A percentile compares a stretch with the other conserved stretches of the same genome.
Conservation (phyloP, 2,888 invertebrate genomes). For the Sipunculus nudus region DNA sequence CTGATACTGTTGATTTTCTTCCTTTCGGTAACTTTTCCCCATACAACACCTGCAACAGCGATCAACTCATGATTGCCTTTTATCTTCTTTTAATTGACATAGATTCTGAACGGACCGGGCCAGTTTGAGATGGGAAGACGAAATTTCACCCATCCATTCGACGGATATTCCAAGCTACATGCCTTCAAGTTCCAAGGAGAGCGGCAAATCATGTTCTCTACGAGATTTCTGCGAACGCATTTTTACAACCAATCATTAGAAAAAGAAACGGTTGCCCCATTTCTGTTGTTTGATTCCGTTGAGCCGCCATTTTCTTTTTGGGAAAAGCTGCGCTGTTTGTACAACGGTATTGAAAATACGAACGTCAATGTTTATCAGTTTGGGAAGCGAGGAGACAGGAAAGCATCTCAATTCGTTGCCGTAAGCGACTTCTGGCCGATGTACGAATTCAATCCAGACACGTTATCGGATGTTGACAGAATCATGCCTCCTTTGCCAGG, state of each 20-base stretch:
- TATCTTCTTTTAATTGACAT: too few relatives aligned
- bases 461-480: conserved; percentile 37
- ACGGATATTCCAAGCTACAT: conserved; percentile 51
- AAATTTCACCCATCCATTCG: conserved; percentile 49
- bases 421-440: conserved; percentile 59
- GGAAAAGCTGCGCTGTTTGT: conserved; percentile 46
- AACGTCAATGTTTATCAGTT: conserved; percentile 55
- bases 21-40: too few relatives aligned
- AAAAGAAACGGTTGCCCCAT: conserved; percentile 49
- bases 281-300: conserved; percentile 53
- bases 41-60: too few relatives aligned
- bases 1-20: too few relatives aligned
- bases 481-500: conserved; percentile 37
- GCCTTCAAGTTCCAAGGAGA: conserved; percentile 50
- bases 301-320: conserved; percentile 47
- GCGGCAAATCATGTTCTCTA: conserved; percentile 42
- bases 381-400: too few relatives aligned
- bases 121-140: conserved; percentile 49
- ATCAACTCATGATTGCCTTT: too few relatives aligned
- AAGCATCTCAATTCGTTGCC: conserved; percentile 43
- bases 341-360: conserved; percentile 59
- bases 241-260: conserved; percentile 48
- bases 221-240: conserved; percentile 48
- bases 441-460: conserved; percentile 44
- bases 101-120: conserved; percentile 56